Evolutionary conservation across 2,113 vertebrate genomes (phyloP).

Genomic region (human (Homo sapiens)): GRCh38 chr1:205988001-205988500

Average conservation of each 20-base stretch:
- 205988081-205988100: not conserved
- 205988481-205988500: not conserved
- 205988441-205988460: not conserved
- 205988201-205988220: too few species aligned
- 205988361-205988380: not conserved
- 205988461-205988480: not conserved
- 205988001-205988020: not conserved
- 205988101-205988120: not conserved
- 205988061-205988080: not conserved
- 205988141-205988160: not conserved
- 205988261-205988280: too few species aligned
- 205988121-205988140: not conserved
- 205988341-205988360: not conserved
- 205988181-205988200: too few species aligned
- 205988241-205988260: too few species aligned
- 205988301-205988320: too few species aligned
- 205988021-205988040: not conserved
- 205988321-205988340: too few species aligned
- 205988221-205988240: too few species aligned
- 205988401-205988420: not conserved
- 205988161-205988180: not conserved
- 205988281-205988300: too few species aligned
- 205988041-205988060: not conserved
- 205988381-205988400: not conserved
- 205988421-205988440: not conserved